Conservation (phyloP, 2,113 vertebrate genomes). For the Scalopus aquaticus region DNA sequence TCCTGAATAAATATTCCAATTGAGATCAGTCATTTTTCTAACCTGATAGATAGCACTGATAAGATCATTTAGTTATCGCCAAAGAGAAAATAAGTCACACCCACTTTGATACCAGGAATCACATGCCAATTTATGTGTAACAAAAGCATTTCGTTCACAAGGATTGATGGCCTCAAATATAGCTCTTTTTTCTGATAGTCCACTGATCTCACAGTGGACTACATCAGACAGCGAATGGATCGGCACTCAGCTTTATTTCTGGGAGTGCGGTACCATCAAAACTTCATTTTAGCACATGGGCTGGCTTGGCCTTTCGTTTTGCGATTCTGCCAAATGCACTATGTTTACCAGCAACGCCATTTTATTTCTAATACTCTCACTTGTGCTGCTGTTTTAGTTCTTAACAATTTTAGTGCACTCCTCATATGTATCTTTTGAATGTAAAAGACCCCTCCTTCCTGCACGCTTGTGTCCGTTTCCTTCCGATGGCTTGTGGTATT, state of each 20-base stretch:
- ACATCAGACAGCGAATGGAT: neutral
- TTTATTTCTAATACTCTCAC: neutral
- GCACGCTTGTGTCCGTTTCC: neutral
- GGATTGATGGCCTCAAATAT: neutral
- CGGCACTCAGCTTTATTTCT: neutral
- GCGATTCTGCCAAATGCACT: neutral
- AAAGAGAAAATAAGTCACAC: conserved; percentile 5
- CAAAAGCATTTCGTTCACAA: neutral
- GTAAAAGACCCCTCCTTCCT: neutral
- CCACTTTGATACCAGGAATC: neutral
- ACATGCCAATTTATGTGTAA: neutral
- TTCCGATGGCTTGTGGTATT: neutral
- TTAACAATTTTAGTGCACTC: neutral
- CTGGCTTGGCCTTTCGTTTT: neutral
- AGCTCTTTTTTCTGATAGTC: neutral
- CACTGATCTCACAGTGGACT: neutral
- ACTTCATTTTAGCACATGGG: neutral
- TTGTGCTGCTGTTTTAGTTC: neutral
- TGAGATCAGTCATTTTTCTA: conserved; percentile 26
- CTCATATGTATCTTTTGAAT: neutral
- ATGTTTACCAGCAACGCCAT: neutral
- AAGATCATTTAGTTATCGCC: neutral
- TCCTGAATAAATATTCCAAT: neutral
- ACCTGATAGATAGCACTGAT: neutral
- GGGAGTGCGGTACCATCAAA: neutral